These are phyloP conservation scores for Conus ventricosus DNA, from an alignment of 1,140 invertebrate species.

Conservation along the genomic window DNA sequence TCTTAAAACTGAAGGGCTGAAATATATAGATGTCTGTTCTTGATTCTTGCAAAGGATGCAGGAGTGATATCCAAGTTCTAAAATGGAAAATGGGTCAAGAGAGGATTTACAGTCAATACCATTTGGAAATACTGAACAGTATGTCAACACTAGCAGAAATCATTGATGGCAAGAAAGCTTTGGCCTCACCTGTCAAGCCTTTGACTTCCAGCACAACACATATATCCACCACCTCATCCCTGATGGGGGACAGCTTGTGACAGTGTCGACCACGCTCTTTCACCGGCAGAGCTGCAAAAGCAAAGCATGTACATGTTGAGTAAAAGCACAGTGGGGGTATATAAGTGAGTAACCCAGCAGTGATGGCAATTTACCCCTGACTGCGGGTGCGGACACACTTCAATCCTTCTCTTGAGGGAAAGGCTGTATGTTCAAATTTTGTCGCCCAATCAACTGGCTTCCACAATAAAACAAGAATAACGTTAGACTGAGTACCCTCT, in stretches of 20 bases:
- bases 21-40: too few relatives aligned
- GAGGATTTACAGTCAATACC: too few relatives aligned
- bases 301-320: background rate
- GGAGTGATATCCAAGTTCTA: too few relatives aligned
- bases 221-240: conserved; percentile 14
- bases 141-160: too few relatives aligned
- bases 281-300: background rate
- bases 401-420: background rate
- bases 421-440: background rate
- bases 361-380: background rate
- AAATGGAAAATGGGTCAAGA: too few relatives aligned
- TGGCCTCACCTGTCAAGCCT: conserved; percentile 45
- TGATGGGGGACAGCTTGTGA: background rate
- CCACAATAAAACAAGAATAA: background rate
- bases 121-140: too few relatives aligned
- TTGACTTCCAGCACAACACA: conserved; percentile 42
- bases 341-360: background rate
- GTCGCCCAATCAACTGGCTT: background rate
- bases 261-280: background rate
- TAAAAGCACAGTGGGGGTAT: background rate
- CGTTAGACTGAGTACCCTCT: too few relatives aligned
- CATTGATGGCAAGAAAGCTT: too few relatives aligned
- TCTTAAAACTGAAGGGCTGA: too few relatives aligned
- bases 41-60: too few relatives aligned
- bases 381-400: background rate